A percentile compares a stretch with the other conserved stretches of the same genome.
These are phyloP conservation scores for Labeo catla DNA, from an alignment of 2,113 vertebrate genomes.

Conservation along the genomic window DNA sequence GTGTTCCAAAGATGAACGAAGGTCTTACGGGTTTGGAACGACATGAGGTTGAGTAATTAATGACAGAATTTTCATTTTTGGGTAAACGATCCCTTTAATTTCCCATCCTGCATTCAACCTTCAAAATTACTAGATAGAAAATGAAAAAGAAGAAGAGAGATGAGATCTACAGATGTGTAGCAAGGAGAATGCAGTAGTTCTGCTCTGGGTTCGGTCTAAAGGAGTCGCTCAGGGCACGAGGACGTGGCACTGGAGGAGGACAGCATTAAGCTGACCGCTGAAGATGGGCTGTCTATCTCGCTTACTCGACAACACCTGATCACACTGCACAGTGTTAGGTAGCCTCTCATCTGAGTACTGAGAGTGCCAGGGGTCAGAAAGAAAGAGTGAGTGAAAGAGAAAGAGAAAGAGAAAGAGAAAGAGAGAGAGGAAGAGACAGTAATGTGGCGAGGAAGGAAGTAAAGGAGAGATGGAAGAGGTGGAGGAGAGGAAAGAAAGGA, in stretches of 20 bases:
- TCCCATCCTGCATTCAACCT: background rate
- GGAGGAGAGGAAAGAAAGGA: background rate
- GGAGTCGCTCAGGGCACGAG: constrained; percentile 69
- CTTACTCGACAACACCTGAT: constrained; percentile 84
- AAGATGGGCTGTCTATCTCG: constrained; percentile 73
- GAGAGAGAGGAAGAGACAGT: background rate
- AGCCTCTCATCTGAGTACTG: constrained; percentile 76
- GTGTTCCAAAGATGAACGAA: no score
- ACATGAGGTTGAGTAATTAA: no score
- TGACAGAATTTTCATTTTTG: no score
- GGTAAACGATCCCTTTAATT: background rate
- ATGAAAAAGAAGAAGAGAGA: background rate
- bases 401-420: no score
- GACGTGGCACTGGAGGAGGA: constrained; percentile 65
- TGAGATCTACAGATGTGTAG: background rate
- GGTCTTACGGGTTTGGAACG: no score
- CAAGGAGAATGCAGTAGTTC: constrained; percentile 20
- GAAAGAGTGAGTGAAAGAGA: constrained; percentile 52
- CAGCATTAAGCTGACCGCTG: constrained; percentile 81
- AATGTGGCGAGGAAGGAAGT: constrained; percentile 20
- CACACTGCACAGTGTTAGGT: constrained; percentile 78
- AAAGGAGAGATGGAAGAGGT: background rate
- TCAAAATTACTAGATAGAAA: background rate
- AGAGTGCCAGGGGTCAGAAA: constrained; percentile 77
- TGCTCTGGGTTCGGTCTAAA: constrained; percentile 9